Base-by-base conservation (phyloP, 2,888 invertebrate genomes). In the Aporophyla lueneburgensis region DNA sequence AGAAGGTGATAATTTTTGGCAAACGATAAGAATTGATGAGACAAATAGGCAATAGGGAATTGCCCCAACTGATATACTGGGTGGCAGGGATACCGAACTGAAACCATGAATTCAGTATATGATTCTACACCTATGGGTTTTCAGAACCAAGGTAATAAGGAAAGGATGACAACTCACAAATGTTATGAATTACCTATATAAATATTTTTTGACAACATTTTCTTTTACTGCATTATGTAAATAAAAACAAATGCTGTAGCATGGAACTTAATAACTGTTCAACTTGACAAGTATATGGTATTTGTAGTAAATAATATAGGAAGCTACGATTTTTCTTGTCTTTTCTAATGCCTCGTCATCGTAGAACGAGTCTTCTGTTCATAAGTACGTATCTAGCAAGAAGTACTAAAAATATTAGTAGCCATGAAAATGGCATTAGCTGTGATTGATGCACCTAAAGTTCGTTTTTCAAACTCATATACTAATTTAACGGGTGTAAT, bases 271-370 rank as follows among this genome's bases (percentile, higher is more conserved):
- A 71, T 71, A n/a, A 56, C 54, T 46, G 21, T 33, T 61, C 21
- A 43, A 51, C 49, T 77, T 40, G 49, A 62, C 49, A 49, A 62
- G 49, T 70, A 33, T 33, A 33, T 33, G 33, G 33, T 33, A 33
- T 43, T 16, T 69, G n/a, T 63, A 78, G 33, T 33, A 33, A 33
- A 63, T 56, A 71, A 63, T 53, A 56, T 53, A 63, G 56, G 56
- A 63, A 71, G 33, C n/a, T 71, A 27, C 2, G 12, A 43, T 51
- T 27, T 51, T 70, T 78, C 43, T 54, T 0, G 49, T 54, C 27
- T 61, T 61, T 62, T n/a, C 16, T 67, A 76, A 46, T 9, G 46
- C 24, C 14, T 16, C 9, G 78, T 63, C 54, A 78, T 43, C 14
- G 19, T 69, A 43, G 6, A 53, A 40, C 46, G 16, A n/a, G n/a